Evolutionary conservation across 2,113 vertebrate genomes (phyloP), one percentile per base, ranked within the genome.

Genomic region (Gymnorhina tibicen): DNA sequence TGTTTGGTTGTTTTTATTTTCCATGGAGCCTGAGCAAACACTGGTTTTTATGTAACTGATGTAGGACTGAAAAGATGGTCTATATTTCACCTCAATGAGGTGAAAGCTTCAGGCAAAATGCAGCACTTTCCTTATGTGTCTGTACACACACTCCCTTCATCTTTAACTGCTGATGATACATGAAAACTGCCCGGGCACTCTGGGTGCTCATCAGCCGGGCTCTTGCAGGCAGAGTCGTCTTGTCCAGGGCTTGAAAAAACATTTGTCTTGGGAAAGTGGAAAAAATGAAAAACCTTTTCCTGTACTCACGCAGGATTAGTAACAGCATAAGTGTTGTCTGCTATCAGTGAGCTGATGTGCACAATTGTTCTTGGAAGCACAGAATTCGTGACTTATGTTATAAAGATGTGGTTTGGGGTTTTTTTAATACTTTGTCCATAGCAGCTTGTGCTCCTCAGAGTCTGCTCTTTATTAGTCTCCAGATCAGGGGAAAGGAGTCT

Each of bases 1-100:
- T 58, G 42, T 77, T 90, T 83, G 42, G 26, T 88, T 94, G 85
- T 74, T 91, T 95, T 89, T 89, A 47, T 95, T 95, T 93, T 92
- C 92, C 60, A 7, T 85, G 83, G 74, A 78, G 89, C 41, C 53
- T 62, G 73, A 94, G 83, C n/a, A 70, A 41, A 78, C 76, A 11
- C 20, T 67, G 26, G 4, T 3, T 72, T 94, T 88, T 69, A 70
- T 78, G 50, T 59, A 96, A 87, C 77, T 87, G 84, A 39, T 89
- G 24, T 63, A 4, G 3, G 3, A 50, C 41, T 81, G 87, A 68
- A 69, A 77, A 28, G 27, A n/a, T 58, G 20, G 24, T 83, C 27
- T 55, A 0, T 56, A 13, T 87, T 80, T 91, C 49, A 49, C 16
- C 32, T 58, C n/a, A 35, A 44, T 39, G 69, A 84, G 64, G 21